Evolutionary conservation across 1,140 invertebrate species (phyloP).

Genomic region (Drosophila micromelanica): DNA sequence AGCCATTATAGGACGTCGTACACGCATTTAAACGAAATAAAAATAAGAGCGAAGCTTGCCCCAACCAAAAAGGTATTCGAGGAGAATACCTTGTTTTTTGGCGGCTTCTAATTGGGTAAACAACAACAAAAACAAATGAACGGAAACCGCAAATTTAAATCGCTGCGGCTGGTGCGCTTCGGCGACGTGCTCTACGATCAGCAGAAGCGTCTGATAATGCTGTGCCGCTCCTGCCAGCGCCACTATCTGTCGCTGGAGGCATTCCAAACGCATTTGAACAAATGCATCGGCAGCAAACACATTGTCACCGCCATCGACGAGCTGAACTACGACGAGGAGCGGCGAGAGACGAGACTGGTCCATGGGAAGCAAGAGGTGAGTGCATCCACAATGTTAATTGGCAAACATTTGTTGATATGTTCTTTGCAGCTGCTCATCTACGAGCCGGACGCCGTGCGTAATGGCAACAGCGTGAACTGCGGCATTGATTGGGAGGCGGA

Average conservation of each 20-base stretch:
- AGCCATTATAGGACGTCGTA: background rate
- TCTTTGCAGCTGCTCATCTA: conserved; percentile 55
- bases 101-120: background rate
- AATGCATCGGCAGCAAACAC: conserved; percentile 51
- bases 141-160: conserved; percentile 42
- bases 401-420: background rate
- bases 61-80: background rate
- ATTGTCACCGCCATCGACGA: conserved; percentile 42
- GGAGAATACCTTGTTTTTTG: background rate
- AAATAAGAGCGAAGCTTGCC: background rate
- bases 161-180: conserved; percentile 49
- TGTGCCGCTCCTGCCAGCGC: conserved; percentile 59
- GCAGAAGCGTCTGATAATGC: conserved; percentile 51
- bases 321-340: conserved; percentile 50
- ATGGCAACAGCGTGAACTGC: background rate
- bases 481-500: conserved; percentile 66
- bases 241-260: conserved; percentile 48
- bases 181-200: conserved; percentile 65
- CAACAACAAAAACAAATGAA: conserved; percentile 59
- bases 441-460: conserved; percentile 50
- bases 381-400: background rate
- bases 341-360: conserved; percentile 40
- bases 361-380: conserved; percentile 58
- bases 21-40: background rate
- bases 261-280: conserved; percentile 45